Base-by-base conservation (phyloP, 2,888 invertebrate genomes). In the Lasioglossum vierecki region DNA sequence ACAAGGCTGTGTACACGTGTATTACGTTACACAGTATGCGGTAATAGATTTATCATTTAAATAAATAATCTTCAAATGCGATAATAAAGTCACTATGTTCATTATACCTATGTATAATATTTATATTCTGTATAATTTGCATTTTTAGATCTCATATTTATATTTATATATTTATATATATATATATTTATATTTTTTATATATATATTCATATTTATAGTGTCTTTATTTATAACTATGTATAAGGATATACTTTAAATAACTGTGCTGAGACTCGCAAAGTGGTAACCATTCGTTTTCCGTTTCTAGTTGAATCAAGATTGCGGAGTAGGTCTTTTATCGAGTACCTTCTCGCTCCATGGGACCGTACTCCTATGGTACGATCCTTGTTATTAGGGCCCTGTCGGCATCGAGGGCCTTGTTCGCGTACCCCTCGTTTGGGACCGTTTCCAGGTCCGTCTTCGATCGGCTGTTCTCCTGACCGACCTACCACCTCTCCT, bases 41-140 rank as follows among this genome's bases (percentile, higher is more conserved):
- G 89, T 89, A 88, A 87, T 87, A 87, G 83, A 85, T 89, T 82
- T 86, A 86, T 85, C 89, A 92, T 94, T 44, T 94, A 94, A 94
- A 95, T 94, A 95, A 94, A 94, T 94, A 94, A 94, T 94, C 94
- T 94, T 93, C 92, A 94, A 91, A 94, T 94, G 93, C 92, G 91
- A 94, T 94, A 94, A 94, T 94, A 95, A 94, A 94, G 93, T 92
- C 91, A 92, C 91, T 91, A 90, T 91, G 85, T 92, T 86, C 90
- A 89, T 88, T 83, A 89, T 86, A 57, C 91, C 88, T 92, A 93
- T 93, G 89, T 92, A 92, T 88, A 88, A 88, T 88, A 91, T 90
- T 88, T 90, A 92, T 89, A 89, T 88, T 90, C 89, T 88, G 82
- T 91, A 89, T 91, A 88, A 77, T 92, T 92, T 91, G 88, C 91